phyloP scores from a whole-genome alignment of 2,797 vertebrate genomes.

The Coracias cyanogaster region DNA sequence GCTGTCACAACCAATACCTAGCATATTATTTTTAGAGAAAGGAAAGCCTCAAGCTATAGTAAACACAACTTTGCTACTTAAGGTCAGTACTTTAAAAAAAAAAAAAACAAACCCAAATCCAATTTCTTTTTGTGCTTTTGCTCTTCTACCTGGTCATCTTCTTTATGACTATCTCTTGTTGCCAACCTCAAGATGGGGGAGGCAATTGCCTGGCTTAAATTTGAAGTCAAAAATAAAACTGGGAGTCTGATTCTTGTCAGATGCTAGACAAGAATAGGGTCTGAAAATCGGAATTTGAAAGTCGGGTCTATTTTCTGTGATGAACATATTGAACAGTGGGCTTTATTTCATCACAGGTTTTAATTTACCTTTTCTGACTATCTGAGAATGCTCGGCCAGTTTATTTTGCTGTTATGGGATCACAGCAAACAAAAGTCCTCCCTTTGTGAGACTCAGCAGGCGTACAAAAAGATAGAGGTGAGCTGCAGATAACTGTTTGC shows the following conservation, averaged over 20 bases:
- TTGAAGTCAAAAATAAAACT: conserved; percentile 2
- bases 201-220: background rate
- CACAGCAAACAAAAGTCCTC: background rate
- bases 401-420: background rate
- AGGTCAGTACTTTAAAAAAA: background rate
- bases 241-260: background rate
- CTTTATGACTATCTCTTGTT: background rate
- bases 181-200: background rate
- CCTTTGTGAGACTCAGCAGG: background rate
- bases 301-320: background rate
- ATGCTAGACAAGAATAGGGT: background rate
- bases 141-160: background rate
- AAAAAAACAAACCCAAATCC: background rate
- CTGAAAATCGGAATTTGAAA: conserved; percentile 22
- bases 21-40: conserved; percentile 21
- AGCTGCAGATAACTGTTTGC: background rate
- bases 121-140: background rate
- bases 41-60: background rate
- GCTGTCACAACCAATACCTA: background rate
- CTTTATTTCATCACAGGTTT: background rate
- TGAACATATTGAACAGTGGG: background rate
- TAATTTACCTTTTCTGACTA: background rate
- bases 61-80: background rate
- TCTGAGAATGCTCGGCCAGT: background rate
- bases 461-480: background rate